Base-by-base conservation (phyloP, 2,888 invertebrate genomes). In the Dryobotodes eremita region DNA sequence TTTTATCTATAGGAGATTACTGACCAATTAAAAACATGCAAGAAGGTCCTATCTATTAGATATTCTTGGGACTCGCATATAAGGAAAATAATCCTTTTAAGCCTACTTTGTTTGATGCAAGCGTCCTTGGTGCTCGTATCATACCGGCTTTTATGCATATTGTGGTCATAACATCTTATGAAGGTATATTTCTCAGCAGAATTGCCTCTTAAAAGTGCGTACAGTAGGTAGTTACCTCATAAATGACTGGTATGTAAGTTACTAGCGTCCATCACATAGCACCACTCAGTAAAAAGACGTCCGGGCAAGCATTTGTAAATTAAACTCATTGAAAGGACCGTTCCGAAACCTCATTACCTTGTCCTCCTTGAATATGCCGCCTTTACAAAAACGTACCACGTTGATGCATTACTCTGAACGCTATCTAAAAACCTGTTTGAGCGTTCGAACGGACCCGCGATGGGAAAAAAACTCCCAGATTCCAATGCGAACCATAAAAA, bases 401-500 rank as follows among this genome's bases (percentile, higher is more conserved):
- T 94, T 96, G 97, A 97, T 97, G 96, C 96, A 96, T 96, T 96
- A 95, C 96, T 92, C 87, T 87, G 95, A 94, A 94, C 95, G 95
- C 96, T 96, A 96, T 96, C 96, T 96, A 95, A 96, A 96, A 97
- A 96, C 97, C 96, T 94, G 96, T 97, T 96, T 95, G 93, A 95
- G 93, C 93, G 93, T 94, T 93, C 94, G 94, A 95, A 94, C 94
- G 94, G 94, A 92, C 92, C 93, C 90, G 92, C 92, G 93, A 94
- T 95, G 95, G 95, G 94, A 94, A 96, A 97, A 94, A 94, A 96
- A 95, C 92, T 93, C 92, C 95, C 95, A 96, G 96, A 96, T 96
- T 96, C 96, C 97, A 93, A 95, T 94, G 96, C 94, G 93, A 94
- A 94, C 95, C 95, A 96, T 96, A 96, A 97, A 96, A 96, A 97